A percentile compares a stretch with the other conserved stretches of the same genome.
These are phyloP conservation scores for Apodemia duryi DNA, from an alignment of 2,888 invertebrate species.

Conservation along the genomic window DNA sequence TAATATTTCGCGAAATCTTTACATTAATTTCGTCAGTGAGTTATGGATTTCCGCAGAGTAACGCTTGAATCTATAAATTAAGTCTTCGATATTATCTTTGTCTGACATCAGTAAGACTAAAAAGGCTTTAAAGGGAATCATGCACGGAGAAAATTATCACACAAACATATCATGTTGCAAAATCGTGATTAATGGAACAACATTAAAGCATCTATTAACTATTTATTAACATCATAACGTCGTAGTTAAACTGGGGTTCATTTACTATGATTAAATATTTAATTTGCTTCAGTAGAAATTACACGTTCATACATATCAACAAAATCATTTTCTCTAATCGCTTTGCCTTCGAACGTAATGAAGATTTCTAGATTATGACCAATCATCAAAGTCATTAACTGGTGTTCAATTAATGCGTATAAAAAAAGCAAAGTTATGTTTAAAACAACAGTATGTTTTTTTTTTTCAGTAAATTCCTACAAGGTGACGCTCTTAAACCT, in stretches of 20 bases:
- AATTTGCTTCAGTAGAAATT: constrained; percentile 4
- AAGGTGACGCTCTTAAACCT: no score
- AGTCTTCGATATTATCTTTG: not conserved
- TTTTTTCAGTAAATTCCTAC: no score
- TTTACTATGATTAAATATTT: constrained; percentile 6
- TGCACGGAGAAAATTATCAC: not conserved
- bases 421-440: no score
- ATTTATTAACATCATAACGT: constrained; percentile 12
- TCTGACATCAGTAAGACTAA: not conserved
- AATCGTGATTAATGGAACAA: constrained; percentile 6
- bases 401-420: no score
- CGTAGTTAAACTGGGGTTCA: constrained; percentile 1
- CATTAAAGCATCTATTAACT: constrained; percentile 10
- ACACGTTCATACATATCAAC: constrained; percentile 1
- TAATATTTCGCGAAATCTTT: no score
- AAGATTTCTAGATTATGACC: not conserved
- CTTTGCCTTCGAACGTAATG: not conserved
- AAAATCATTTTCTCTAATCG: not conserved
- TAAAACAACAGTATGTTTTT: no score
- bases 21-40: no score
- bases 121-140: not conserved
- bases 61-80: no score
- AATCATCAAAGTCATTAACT: not conserved
- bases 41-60: no score
- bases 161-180: not conserved